Percentiles rank a stretch among this genome's conserved stretches.
These are phyloP conservation scores for Ursus arctos DNA, from an alignment of 2,113 vertebrate species.

Conservation along the genomic window DNA sequence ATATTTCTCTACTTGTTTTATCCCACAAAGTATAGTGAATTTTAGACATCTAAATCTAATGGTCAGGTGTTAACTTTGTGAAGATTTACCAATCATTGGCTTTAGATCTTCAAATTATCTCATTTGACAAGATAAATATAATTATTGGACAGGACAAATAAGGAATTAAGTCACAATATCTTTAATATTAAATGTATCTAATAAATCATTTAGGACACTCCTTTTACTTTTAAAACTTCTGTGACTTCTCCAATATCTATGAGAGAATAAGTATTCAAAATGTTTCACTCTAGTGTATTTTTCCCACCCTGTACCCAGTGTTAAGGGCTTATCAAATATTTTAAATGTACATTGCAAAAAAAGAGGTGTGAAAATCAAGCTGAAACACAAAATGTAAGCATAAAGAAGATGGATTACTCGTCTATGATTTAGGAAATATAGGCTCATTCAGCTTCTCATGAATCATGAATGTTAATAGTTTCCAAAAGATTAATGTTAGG, in stretches of 20 bases:
- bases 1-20: background rate
- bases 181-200: background rate
- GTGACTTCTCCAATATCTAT: background rate
- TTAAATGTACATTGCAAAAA: background rate
- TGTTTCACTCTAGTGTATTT: background rate
- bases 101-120: background rate
- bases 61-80: background rate
- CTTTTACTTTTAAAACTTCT: background rate
- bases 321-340: background rate
- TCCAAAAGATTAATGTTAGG: constrained; percentile 36
- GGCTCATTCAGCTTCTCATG: constrained; percentile 4
- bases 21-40: background rate
- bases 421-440: background rate
- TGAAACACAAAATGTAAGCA: background rate
- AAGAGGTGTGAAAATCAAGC: background rate
- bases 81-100: background rate
- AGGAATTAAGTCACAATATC: background rate
- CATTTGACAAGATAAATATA: background rate
- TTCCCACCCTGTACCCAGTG: background rate
- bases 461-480: constrained; percentile 52
- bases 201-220: background rate
- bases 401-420: background rate
- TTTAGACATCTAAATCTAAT: background rate
- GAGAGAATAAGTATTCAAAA: background rate
- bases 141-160: background rate